Percentiles rank a stretch among this genome's conserved stretches.
These are phyloP conservation scores for Eristalis pertinax DNA, from an alignment of 2,888 invertebrate species.

Conservation along the genomic window DNA sequence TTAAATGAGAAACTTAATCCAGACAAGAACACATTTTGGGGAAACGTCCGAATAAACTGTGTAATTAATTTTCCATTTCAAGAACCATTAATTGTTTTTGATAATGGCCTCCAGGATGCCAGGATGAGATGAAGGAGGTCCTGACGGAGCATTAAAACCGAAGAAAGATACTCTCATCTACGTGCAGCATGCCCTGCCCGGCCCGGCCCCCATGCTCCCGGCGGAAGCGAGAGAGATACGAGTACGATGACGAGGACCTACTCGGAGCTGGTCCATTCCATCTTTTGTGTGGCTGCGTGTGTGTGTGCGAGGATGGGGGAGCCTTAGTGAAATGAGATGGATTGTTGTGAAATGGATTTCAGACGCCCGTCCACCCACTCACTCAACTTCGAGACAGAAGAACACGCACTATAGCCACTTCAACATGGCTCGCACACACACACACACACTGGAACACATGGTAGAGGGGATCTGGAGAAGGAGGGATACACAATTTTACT, in stretches of 20 bases:
- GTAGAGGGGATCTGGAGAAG: neutral
- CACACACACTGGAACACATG: neutral
- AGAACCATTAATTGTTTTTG: constrained; percentile 76
- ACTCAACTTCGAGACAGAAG: constrained; percentile 13
- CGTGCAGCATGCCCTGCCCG: constrained; percentile 57
- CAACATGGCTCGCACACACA: constrained; percentile 2
- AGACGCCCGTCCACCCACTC: constrained; percentile 4
- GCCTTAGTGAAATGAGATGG: constrained; percentile 71
- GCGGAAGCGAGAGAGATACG: constrained; percentile 15
- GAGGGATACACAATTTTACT: constrained; percentile 67
- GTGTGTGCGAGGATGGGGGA: constrained; percentile 8
- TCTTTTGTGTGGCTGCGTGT: neutral
- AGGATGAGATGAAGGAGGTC: constrained; percentile 64
- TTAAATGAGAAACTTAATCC: constrained; percentile 76
- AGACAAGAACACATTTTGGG: constrained; percentile 75
- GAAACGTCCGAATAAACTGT: constrained; percentile 75
- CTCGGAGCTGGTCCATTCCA: neutral
- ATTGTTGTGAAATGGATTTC: constrained; percentile 69
- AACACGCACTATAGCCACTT: constrained; percentile 27
- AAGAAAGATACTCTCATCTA: constrained; percentile 44
- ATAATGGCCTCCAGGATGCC: constrained; percentile 73
- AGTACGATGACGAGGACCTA: neutral
- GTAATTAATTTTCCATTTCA: constrained; percentile 76
- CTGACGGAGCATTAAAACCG: constrained; percentile 51
- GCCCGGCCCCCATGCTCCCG: too few species aligned